Conservation (phyloP, 2,888 invertebrate genomes). For the Eristalinus aeneus region DNA sequence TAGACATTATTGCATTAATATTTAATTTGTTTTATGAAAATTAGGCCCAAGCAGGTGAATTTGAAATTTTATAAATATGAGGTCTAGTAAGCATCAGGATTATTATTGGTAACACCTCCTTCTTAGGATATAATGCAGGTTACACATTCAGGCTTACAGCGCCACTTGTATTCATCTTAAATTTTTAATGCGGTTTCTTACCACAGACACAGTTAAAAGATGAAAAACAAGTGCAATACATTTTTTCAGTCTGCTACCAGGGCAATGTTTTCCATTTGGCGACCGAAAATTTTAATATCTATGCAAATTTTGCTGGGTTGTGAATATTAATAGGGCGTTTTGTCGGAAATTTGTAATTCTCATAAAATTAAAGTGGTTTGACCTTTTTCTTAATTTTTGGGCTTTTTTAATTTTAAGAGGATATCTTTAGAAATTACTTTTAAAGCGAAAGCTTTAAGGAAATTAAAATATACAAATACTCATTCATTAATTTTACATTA, state of each 20-base stretch:
- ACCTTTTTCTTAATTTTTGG: constrained; percentile 40
- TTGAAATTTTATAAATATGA: neutral
- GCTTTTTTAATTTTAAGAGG: constrained; percentile 19
- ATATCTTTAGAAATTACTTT: neutral
- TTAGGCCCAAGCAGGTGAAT: neutral
- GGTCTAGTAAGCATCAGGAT: neutral
- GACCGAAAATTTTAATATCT: constrained; percentile 66
- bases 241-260: constrained; percentile 45
- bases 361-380: constrained; percentile 48
- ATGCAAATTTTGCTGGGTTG: constrained; percentile 64
- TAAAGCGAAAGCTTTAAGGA: no score
- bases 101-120: neutral
- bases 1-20: constrained; percentile 16
- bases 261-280: constrained; percentile 48
- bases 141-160: neutral
- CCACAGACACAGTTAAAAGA: neutral
- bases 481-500: no score
- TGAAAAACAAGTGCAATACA: constrained; percentile 50
- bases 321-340: constrained; percentile 64
- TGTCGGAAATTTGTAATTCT: constrained; percentile 39
- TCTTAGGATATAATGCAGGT: constrained; percentile 1
- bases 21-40: constrained; percentile 9
- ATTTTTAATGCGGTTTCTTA: constrained; percentile 29
- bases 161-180: constrained; percentile 8
- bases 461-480: no score